Percentiles rank a stretch among this genome's conserved stretches.
These are phyloP conservation scores for Cylas formicarius DNA, from an alignment of 1,140 invertebrate species.

Conservation along the genomic window DNA sequence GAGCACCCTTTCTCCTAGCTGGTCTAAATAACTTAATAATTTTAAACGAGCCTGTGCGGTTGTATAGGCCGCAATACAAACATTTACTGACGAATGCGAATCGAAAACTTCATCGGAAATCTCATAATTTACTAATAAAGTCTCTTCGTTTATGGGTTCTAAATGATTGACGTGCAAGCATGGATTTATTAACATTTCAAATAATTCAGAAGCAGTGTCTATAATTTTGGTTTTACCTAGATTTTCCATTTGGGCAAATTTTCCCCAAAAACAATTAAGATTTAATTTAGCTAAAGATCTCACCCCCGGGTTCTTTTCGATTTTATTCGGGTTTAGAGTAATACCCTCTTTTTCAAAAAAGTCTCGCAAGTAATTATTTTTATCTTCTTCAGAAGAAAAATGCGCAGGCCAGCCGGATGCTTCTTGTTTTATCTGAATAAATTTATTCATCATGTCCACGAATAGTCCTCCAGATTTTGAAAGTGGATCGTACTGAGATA, in stretches of 20 bases:
- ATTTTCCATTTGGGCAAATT: slow-evolving; percentile 12
- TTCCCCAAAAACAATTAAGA: slow-evolving; percentile 39
- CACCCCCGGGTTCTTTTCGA: slow-evolving; percentile 38
- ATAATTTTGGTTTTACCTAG: not conserved
- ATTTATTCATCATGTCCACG: slow-evolving; percentile 32
- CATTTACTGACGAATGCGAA: slow-evolving; percentile 25
- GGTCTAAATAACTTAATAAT: slow-evolving; percentile 14
- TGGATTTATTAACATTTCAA: slow-evolving; percentile 6
- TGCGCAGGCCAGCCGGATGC: slow-evolving; percentile 31
- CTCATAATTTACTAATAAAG: slow-evolving; percentile 7
- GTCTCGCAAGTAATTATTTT: slow-evolving; percentile 35
- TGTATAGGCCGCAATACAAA: slow-evolving; percentile 37
- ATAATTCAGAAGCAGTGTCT: slow-evolving; percentile 6
- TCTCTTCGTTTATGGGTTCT: not conserved
- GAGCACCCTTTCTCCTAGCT: slow-evolving; percentile 14
- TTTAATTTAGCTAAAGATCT: slow-evolving; percentile 35
- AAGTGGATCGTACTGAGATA: slow-evolving; percentile 14
- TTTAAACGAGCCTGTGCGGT: slow-evolving; percentile 33
- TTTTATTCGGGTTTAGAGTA: slow-evolving; percentile 32
- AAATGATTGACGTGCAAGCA: slow-evolving; percentile 2
- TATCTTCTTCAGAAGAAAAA: slow-evolving; percentile 30
- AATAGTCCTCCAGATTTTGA: slow-evolving; percentile 30
- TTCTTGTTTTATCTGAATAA: slow-evolving; percentile 39
- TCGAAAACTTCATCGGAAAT: slow-evolving; percentile 3
- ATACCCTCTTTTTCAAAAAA: slow-evolving; percentile 40